A percentile compares a stretch with the other conserved stretches of the same genome.
These are phyloP conservation scores for Odocoileus hemionus DNA, from an alignment of 2,113 vertebrate genomes.

Conservation along the genomic window DNA sequence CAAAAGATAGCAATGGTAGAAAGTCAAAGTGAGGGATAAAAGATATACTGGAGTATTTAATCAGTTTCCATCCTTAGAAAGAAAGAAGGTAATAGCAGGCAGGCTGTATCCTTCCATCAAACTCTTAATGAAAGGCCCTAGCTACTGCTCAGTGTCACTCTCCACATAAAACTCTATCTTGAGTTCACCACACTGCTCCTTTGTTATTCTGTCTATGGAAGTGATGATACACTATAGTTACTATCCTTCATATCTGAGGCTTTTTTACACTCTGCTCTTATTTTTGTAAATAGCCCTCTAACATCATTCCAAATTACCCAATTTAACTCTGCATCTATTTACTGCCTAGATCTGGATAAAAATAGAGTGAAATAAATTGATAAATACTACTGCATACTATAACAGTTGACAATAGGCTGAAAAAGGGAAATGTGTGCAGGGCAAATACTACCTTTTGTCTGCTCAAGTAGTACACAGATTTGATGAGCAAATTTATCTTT, in stretches of 20 bases:
- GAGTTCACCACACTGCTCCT: background rate
- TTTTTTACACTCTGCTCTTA: background rate
- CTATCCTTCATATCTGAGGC: too few relatives aligned
- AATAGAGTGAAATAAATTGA: background rate
- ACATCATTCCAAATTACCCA: background rate
- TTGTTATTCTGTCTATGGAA: background rate
- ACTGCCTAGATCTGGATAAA: background rate
- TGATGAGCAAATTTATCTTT: background rate
- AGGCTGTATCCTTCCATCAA: background rate
- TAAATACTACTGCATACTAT: background rate
- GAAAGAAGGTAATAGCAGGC: background rate
- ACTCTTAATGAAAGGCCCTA: background rate
- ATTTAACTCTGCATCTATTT: background rate
- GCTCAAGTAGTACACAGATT: background rate
- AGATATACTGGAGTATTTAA: background rate
- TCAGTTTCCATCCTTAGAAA: background rate
- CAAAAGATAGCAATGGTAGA: background rate
- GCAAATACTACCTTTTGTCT: background rate
- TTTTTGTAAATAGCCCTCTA: background rate
- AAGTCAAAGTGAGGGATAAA: background rate
- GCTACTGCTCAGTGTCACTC: background rate
- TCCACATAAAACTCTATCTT: background rate
- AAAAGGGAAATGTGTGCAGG: background rate
- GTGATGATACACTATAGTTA: background rate
- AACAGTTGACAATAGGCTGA: background rate